A percentile compares a stretch with the other conserved stretches of the same genome.
Evolutionary conservation across 2,797 vertebrate genomes (phyloP).

Genomic region (Taeniopygia guttata): DNA sequence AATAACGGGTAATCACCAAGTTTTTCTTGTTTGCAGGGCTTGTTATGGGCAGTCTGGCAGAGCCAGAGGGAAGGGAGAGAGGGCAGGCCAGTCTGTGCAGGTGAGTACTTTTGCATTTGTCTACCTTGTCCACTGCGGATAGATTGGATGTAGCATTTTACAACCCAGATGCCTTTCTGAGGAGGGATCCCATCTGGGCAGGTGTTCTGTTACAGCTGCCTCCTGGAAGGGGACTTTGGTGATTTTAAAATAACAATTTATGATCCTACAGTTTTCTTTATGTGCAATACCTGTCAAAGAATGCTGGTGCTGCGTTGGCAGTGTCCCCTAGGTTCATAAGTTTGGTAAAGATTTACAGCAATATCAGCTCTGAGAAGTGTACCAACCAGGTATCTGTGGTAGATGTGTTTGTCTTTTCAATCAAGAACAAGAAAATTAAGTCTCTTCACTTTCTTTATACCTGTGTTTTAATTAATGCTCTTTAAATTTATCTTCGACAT

Average conservation of each 20-base stretch:
- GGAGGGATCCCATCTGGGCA: background rate
- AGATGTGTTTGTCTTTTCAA: background rate
- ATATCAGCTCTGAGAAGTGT: background rate
- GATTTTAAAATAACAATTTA: background rate
- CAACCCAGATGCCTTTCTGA: background rate
- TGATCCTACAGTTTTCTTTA: background rate
- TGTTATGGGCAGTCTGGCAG: background rate
- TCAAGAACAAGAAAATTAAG: background rate
- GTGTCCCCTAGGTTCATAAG: background rate
- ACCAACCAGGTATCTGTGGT: background rate
- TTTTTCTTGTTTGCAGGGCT: background rate
- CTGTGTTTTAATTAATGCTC: background rate
- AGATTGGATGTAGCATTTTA: accelerated
- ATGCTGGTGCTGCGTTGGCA: background rate
- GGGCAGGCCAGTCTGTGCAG: background rate
- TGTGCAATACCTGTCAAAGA: background rate
- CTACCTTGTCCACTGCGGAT: background rate
- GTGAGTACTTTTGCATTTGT: background rate
- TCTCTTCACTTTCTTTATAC: background rate
- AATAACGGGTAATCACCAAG: background rate
- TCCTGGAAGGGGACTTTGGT: background rate
- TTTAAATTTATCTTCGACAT: background rate
- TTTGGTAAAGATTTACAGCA: background rate
- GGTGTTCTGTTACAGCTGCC: background rate
- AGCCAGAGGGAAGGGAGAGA: background rate